Conservation (phyloP, 2,797 vertebrate species). For the Hozukius guyotensis region DNA sequence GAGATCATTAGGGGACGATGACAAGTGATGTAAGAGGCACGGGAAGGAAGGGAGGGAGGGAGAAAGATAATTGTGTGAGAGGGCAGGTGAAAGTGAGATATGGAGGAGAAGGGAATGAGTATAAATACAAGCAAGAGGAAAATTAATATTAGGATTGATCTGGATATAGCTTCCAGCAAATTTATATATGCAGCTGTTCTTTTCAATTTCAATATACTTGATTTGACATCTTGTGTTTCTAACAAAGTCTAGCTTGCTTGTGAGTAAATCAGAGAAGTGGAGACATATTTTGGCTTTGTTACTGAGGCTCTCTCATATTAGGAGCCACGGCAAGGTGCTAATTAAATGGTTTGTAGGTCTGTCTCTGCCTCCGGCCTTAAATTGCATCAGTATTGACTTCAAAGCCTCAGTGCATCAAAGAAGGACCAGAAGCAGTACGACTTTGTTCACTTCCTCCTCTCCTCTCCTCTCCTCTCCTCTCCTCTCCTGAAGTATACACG, state of each 20-base stretch:
- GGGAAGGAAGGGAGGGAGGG: conserved; percentile 15
- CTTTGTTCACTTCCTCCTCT: conserved; percentile 20
- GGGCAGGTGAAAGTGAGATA: conserved; percentile 2
- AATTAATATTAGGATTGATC: neutral
- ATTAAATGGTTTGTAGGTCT: conserved; percentile 67
- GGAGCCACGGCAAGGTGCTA: conserved; percentile 51
- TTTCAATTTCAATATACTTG: neutral
- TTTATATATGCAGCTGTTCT: neutral
- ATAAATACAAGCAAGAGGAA: neutral
- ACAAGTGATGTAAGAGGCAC: conserved; percentile 57
- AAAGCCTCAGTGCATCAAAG: conserved; percentile 68
- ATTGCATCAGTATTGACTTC: conserved; percentile 75
- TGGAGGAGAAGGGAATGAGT: neutral
- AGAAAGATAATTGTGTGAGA: conserved; percentile 1
- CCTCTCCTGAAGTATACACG: neutral
- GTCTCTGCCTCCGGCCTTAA: conserved; percentile 49
- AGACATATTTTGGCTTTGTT: conserved; percentile 39
- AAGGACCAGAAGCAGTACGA: conserved; percentile 37
- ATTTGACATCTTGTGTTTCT: neutral
- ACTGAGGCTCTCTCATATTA: conserved; percentile 36
- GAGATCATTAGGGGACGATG: conserved; percentile 59
- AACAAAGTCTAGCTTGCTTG: conserved; percentile 9
- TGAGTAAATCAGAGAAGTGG: conserved; percentile 20
- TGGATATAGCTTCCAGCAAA: neutral
- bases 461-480: conserved; percentile 14